phyloP scores from a whole-genome alignment of 2,888 invertebrate genomes.

The Patella ulyssiponensis region DNA sequence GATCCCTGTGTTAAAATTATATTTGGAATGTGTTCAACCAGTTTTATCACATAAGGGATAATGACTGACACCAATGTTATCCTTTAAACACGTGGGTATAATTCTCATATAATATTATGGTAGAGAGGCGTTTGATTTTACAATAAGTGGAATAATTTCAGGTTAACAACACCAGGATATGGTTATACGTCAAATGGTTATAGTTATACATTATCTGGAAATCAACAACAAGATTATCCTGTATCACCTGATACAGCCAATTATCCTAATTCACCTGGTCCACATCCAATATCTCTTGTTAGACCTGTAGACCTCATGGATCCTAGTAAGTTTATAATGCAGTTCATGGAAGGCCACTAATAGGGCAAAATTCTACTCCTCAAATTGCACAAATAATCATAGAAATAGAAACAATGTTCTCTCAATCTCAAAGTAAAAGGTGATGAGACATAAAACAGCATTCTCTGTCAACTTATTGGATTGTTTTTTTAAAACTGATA shows the following conservation, averaged over 20 bases:
- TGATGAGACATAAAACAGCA: background rate
- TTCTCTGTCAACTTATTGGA: background rate
- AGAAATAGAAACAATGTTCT: too few species aligned
- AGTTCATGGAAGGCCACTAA: too few species aligned
- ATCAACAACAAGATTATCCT: conserved; percentile 37
- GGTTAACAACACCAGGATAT: conserved; percentile 33
- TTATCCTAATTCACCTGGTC: conserved; percentile 35
- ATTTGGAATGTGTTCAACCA: too few species aligned
- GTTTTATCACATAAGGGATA: too few species aligned
- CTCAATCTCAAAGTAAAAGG: too few species aligned
- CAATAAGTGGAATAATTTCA: conserved; percentile 21
- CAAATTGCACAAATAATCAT: too few species aligned
- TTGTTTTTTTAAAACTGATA: background rate
- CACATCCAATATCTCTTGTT: conserved; percentile 53
- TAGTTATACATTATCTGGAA: conserved; percentile 38
- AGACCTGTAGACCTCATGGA: conserved; percentile 60
- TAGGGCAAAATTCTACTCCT: too few species aligned
- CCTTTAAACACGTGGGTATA: too few species aligned
- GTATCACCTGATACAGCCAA: conserved; percentile 38
- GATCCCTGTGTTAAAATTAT: too few species aligned
- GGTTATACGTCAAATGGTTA: conserved; percentile 49
- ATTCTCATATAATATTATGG: background rate
- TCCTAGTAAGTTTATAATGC: conserved; percentile 44
- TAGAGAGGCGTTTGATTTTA: background rate
- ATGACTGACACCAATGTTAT: too few species aligned